phyloP scores from a whole-genome alignment of 2,797 vertebrate species.

The Clarias pachynema region DNA sequence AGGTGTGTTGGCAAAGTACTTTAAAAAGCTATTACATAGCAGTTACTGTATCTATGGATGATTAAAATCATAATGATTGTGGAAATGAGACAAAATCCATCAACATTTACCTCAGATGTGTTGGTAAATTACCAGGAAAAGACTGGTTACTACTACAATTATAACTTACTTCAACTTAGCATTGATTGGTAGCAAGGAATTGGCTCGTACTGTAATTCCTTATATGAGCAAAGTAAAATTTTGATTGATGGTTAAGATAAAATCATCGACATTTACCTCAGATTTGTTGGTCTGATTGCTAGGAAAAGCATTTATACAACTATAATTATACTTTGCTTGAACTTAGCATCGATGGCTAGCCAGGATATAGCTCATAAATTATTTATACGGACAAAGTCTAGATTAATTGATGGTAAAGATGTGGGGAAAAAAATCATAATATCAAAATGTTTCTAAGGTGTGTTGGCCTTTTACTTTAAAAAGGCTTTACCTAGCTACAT shows the following conservation, averaged over 20 bases:
- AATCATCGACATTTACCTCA: not conserved
- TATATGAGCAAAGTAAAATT: too few species aligned
- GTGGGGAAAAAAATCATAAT: not conserved
- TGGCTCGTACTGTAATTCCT: too few species aligned
- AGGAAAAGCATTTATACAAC: not conserved
- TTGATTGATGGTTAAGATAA: too few species aligned
- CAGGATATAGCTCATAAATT: not conserved
- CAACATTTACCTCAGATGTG: not conserved
- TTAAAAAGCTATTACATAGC: not conserved
- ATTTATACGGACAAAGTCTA: not conserved
- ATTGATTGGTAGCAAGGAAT: not conserved
- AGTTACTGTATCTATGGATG: not conserved
- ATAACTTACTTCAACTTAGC: not conserved
- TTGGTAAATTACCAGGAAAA: not conserved
- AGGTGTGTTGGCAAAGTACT: not conserved
- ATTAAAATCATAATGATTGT: too few species aligned
- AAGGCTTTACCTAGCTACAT: not conserved
- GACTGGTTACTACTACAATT: not conserved
- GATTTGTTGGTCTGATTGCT: not conserved
- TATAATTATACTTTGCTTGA: not conserved
- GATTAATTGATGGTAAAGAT: not conserved
- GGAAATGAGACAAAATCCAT: not conserved
- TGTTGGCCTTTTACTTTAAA: not conserved
- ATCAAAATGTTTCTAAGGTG: not conserved
- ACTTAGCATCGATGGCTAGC: not conserved